Percentiles rank a stretch among this genome's conserved stretches.
Conservation (phyloP, 2,113 vertebrate species). For the Megaceryle torquata region DNA sequence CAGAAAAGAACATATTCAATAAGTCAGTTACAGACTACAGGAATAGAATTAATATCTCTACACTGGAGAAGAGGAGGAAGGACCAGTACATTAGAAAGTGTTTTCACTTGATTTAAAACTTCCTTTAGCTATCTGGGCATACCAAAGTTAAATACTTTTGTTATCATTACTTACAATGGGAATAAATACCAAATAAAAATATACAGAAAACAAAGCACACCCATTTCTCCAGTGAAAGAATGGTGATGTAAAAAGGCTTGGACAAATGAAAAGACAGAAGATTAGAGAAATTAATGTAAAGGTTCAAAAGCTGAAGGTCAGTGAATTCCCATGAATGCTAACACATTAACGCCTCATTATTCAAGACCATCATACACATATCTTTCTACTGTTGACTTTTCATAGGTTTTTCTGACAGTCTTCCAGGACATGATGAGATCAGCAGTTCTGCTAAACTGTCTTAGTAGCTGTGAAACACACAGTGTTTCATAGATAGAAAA, state of each 20-base stretch:
- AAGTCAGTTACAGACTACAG: background rate
- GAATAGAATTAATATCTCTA: background rate
- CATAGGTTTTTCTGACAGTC: background rate
- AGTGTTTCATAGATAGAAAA: background rate
- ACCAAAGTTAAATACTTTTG: background rate
- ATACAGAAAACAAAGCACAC: background rate
- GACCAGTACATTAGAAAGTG: background rate
- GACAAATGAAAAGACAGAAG: background rate
- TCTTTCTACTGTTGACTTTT: background rate
- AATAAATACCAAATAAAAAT: background rate
- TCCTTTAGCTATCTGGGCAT: background rate
- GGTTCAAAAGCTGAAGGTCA: background rate
- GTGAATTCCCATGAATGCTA: background rate
- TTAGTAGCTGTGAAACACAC: background rate
- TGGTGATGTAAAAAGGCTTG: background rate
- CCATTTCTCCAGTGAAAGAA: background rate
- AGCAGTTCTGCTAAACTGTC: background rate
- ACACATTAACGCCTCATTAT: background rate
- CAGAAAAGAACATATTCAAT: background rate
- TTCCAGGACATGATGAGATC: background rate
- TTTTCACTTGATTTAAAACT: background rate
- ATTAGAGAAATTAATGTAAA: background rate
- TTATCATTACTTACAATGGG: background rate
- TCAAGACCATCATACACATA: background rate
- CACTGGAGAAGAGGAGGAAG: background rate